Evolutionary conservation across 2,888 invertebrate genomes (phyloP).

Genomic region (Mythimna lalbum): DNA sequence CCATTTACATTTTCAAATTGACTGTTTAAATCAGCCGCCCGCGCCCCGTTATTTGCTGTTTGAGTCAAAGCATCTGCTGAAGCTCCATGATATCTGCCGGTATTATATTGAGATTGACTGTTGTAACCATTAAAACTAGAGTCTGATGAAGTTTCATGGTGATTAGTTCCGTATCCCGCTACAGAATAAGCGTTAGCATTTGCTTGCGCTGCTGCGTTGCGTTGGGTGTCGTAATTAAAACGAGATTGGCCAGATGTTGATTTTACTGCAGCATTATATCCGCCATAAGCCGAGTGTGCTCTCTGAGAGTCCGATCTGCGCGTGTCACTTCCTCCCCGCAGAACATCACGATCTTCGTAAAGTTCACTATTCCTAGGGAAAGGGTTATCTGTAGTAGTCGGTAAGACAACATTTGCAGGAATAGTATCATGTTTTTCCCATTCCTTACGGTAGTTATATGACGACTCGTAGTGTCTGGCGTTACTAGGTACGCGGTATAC

Average conservation of each 20-base stretch:
- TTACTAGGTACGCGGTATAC: constrained; percentile 67
- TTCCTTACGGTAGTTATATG: constrained; percentile 84
- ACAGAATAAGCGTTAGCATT: constrained; percentile 64
- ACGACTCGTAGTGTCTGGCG: constrained; percentile 82
- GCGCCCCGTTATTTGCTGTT: constrained; percentile 35
- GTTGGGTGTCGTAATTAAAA: constrained; percentile 70
- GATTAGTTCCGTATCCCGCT: constrained; percentile 57
- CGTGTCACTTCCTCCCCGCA: constrained; percentile 60
- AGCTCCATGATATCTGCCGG: constrained; percentile 51
- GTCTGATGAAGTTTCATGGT: constrained; percentile 60
- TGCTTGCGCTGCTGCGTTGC: constrained; percentile 57
- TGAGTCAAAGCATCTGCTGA: constrained; percentile 62
- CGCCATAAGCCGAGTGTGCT: constrained; percentile 67
- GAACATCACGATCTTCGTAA: constrained; percentile 74
- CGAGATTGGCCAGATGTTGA: constrained; percentile 73
- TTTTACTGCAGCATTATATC: constrained; percentile 72
- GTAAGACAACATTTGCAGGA: constrained; percentile 68
- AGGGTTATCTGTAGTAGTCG: constrained; percentile 73
- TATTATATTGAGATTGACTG: constrained; percentile 62
- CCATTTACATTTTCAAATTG: constrained; percentile 71
- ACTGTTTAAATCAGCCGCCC: constrained; percentile 61
- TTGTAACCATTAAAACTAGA: constrained; percentile 64
- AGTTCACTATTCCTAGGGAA: constrained; percentile 78
- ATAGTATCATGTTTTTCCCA: constrained; percentile 85
- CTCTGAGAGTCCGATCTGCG: constrained; percentile 68